These are phyloP conservation scores for Dione juno DNA, from an alignment of 2,888 invertebrate species.

Conservation along the genomic window DNA sequence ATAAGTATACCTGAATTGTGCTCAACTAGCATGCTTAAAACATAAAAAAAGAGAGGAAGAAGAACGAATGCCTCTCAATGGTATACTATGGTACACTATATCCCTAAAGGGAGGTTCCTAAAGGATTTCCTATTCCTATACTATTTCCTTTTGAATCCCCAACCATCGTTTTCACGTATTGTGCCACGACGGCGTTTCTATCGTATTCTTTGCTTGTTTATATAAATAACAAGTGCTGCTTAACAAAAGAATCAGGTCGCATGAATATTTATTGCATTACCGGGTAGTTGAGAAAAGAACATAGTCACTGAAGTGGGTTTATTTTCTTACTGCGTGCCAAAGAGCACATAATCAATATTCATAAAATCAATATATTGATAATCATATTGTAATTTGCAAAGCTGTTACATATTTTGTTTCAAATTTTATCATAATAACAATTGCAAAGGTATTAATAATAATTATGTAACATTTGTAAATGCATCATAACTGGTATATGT, in stretches of 20 bases:
- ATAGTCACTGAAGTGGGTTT: conserved; percentile 13
- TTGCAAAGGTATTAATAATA: too few relatives aligned
- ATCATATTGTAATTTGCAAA: not conserved
- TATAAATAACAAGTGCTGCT: conserved; percentile 19
- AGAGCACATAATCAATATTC: not conserved
- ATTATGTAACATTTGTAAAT: not conserved
- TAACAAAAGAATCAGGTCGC: conserved; percentile 24
- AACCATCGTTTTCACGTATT: not conserved
- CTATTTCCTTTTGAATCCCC: not conserved
- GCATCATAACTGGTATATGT: not conserved
- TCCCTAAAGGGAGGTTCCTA: too few relatives aligned
- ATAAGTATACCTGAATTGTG: too few relatives aligned
- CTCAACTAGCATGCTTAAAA: too few relatives aligned
- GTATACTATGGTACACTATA: too few relatives aligned
- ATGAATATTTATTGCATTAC: conserved; percentile 31
- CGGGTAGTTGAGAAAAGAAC: conserved; percentile 14
- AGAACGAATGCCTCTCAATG: too few relatives aligned
- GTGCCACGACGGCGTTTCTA: not conserved
- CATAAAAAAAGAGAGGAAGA: too few relatives aligned
- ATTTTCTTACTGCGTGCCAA: not conserved
- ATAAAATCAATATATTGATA: not conserved
- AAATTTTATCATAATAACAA: too few relatives aligned
- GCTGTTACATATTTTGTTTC: too few relatives aligned
- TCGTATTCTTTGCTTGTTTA: conserved; percentile 4
- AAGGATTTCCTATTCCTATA: too few relatives aligned